Evolutionary conservation across 2,888 invertebrate species (phyloP).

Genomic region (Dilophus febrilis): DNA sequence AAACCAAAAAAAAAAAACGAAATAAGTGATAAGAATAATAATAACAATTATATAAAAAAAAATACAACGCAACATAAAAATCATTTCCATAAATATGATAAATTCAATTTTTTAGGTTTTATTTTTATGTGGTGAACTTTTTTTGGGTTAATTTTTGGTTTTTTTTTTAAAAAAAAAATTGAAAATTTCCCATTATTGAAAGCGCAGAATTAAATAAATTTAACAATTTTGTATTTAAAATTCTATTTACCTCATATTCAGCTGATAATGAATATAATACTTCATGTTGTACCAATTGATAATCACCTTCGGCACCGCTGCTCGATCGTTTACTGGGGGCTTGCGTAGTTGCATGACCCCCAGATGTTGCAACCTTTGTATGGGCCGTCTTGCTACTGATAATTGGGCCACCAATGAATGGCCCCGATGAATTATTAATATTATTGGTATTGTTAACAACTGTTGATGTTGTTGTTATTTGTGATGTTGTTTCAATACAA

Average conservation of each 20-base stretch:
- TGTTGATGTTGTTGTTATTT: neutral
- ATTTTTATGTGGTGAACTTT: no score
- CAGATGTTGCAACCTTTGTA: constrained; percentile 31
- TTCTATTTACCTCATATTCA: constrained; percentile 45
- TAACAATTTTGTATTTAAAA: no score
- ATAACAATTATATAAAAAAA: no score
- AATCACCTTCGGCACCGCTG: constrained; percentile 89
- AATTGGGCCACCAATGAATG: constrained; percentile 5
- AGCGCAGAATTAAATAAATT: no score
- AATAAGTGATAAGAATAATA: no score
- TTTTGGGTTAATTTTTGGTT: no score
- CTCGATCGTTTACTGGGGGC: constrained; percentile 50
- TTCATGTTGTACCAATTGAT: constrained; percentile 96
- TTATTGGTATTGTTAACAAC: constrained; percentile 1
- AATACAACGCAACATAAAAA: no score
- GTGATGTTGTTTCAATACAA: constrained; percentile 25
- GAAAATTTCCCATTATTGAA: no score
- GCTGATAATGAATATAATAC: constrained; percentile 92
- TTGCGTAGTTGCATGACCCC: constrained; percentile 36
- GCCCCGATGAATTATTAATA: constrained; percentile 3
- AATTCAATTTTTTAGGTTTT: no score
- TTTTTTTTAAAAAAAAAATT: no score
- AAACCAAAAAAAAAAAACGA: no score
- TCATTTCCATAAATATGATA: no score
- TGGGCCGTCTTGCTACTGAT: constrained; percentile 27